Base-by-base conservation (phyloP, 1,140 invertebrate genomes). In the Campoletis sonorensis region DNA sequence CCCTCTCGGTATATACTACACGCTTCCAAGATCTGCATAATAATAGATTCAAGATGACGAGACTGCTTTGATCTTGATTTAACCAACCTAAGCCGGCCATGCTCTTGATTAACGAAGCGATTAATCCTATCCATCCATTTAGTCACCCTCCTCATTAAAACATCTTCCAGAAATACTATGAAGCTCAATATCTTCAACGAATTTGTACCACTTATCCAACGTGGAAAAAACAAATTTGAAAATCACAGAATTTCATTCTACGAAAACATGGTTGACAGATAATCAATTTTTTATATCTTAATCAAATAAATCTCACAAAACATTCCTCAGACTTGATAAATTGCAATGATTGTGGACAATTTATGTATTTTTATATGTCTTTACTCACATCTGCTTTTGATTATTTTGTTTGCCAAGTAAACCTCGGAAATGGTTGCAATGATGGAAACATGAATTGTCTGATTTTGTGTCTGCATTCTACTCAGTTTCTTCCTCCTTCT, bases 11-110 rank as follows among this genome's bases (percentile, higher is more conserved):
- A 33, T 61, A 61, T 61, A 61, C 18, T 23, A 27, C 21, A 64
- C n/a, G 23, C 61, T 54, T n/a, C 11, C 4, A n/a, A 18, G 51
- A 26, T 64, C 61, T 64, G 23, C n/a, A 64, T 64, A 64, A 64
- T 64, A 64, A 64, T 64, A 64, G 61, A 26, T 64, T 26, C 61
- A 64, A 64, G 23, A 64, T 64, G 61, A 2, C 23, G 61, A 64
- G 51, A 21, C 51, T 54, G 51, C 51, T 54, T 54, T 54, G 51
- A 54, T 54, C 18, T 54, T 54, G 51, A 18, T 54, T 54, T 18
- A 54, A 54, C 51, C 51, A 11, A 54, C 51, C 51, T 54, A 54
- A 54, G 51, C 51, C n/a, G 51, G 51, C n/a, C 51, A 54, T 54
- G 51, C 51, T 4, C 51, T 18, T 1, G 51, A 54, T 8, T 54